A percentile compares a stretch with the other conserved stretches of the same genome.
Conservation (phyloP, 2,113 vertebrate species). For the Saccopteryx leptura region DNA sequence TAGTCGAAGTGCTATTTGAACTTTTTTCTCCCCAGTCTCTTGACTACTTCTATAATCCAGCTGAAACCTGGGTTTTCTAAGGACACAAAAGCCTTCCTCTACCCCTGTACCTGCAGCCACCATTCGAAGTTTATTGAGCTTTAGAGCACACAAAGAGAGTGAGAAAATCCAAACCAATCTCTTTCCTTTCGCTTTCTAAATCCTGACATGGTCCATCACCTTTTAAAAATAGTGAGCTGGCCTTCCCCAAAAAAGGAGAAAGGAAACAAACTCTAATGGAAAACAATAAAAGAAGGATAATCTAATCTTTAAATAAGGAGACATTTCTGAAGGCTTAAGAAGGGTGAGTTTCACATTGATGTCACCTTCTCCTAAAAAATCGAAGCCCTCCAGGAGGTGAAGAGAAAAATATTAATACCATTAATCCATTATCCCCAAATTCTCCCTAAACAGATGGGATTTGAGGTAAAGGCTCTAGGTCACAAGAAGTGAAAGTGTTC, state of each 20-base stretch:
- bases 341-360: constrained; percentile 92
- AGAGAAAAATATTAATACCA: constrained; percentile 83
- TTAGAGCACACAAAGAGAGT: constrained; percentile 84
- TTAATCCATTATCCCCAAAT: constrained; percentile 80
- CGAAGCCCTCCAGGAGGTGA: constrained; percentile 83
- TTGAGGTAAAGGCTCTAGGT: constrained; percentile 73
- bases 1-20: constrained; percentile 84
- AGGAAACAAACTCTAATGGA: constrained; percentile 90
- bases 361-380: constrained; percentile 91
- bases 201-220: constrained; percentile 93
- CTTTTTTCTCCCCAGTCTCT: constrained; percentile 78
- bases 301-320: constrained; percentile 95
- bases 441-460: constrained; percentile 81
- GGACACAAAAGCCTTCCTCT: constrained; percentile 86
- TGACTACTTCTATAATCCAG: constrained; percentile 83
- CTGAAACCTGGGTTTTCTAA: constrained; percentile 84
- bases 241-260: constrained; percentile 87
- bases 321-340: constrained; percentile 91
- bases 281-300: constrained; percentile 92
- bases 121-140: constrained; percentile 88
- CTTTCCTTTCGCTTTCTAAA: constrained; percentile 92
- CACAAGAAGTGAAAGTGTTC: constrained; percentile 70
- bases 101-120: constrained; percentile 87
- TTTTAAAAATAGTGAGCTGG: constrained; percentile 93
- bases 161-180: constrained; percentile 90